Base-by-base conservation (phyloP, 2,113 vertebrate species). In the Callithrix jacchus region DNA sequence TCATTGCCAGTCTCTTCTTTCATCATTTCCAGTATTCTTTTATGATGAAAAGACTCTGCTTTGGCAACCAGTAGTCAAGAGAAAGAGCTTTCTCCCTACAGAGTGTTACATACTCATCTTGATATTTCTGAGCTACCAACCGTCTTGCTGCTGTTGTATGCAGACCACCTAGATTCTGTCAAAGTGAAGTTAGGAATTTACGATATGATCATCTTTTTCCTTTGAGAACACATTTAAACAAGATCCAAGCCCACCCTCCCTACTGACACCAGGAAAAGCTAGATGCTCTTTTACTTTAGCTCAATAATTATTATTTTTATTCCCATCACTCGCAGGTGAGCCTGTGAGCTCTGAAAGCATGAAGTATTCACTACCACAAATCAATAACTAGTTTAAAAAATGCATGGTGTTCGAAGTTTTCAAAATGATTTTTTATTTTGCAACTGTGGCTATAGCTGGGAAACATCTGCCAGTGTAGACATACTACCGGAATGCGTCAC, bases 51-150 rank as follows among this genome's bases (percentile, higher is more conserved):
- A 71, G 89, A 93, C 52, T 97, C 97, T 17, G 77, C 92, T 79
- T 77, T 96, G 52, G 94, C 94, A 37, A 97, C 97, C 93, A 92
- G 84, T 93, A 92, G 76, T 97, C 95, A 40, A 95, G 71, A 83
- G 97, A 97, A 70, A 58, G 49, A 30, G 87, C 79, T 54, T 97
- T 94, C 84, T 97, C 93, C 32, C 64, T 94, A 25, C 37, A 89
- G 25, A 97, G 89, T 9, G 18, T 21, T 45, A 92, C 79, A 71
- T 66, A 49, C 54, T 97, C 96, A 37, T 97, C 95, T 23, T 71
- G 86, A 40, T 52, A 76, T 74, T 92, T 97, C 9, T 85, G 84
- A 85, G 68, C 61, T 58, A 97, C 37, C 64, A 96, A 66, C 30
- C 80, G 87, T 88, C 95, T 97, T 61, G 94, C 80, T 66, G 94